phyloP scores from a whole-genome alignment of 2,888 invertebrate genomes.

The Micropterix aruncella region DNA sequence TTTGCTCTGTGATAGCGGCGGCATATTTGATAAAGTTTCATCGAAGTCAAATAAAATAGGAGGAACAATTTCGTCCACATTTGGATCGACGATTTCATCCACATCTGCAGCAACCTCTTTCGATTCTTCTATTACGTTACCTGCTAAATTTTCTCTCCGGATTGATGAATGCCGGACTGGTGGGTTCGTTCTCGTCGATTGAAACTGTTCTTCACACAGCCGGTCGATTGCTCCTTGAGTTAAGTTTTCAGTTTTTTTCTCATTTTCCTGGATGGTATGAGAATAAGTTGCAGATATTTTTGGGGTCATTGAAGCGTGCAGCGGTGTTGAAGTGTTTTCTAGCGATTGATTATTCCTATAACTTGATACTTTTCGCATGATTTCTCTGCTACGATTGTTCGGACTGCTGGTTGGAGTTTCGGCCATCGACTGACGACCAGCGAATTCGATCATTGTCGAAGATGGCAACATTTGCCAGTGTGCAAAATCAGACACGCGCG shows the following conservation, averaged over 20 bases:
- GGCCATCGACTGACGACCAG: too few relatives aligned
- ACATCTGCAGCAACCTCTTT: not conserved
- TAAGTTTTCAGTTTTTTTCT: not conserved
- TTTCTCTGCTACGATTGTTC: not conserved
- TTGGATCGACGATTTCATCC: not conserved
- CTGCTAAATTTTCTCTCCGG: too few relatives aligned
- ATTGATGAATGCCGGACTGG: not conserved
- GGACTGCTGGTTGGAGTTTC: too few relatives aligned
- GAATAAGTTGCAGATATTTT: too few relatives aligned
- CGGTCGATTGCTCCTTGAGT: not conserved
- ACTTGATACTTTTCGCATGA: not conserved
- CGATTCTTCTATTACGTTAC: too few relatives aligned
- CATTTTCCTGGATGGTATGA: too few relatives aligned
- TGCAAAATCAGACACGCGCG: not conserved
- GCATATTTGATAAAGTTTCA: not conserved
- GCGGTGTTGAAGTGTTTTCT: not conserved
- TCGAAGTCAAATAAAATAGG: too few relatives aligned
- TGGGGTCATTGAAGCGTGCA: too few relatives aligned
- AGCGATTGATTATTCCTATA: not conserved
- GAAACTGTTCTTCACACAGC: not conserved
- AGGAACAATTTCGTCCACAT: not conserved
- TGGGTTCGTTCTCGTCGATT: not conserved
- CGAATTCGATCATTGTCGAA: not conserved
- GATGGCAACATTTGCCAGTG: not conserved
- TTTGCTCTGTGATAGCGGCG: not conserved